Evolutionary conservation across 2,888 invertebrate genomes (phyloP), one percentile per base, ranked within the genome.

Genomic region (Lasioglossum malachurum): DNA sequence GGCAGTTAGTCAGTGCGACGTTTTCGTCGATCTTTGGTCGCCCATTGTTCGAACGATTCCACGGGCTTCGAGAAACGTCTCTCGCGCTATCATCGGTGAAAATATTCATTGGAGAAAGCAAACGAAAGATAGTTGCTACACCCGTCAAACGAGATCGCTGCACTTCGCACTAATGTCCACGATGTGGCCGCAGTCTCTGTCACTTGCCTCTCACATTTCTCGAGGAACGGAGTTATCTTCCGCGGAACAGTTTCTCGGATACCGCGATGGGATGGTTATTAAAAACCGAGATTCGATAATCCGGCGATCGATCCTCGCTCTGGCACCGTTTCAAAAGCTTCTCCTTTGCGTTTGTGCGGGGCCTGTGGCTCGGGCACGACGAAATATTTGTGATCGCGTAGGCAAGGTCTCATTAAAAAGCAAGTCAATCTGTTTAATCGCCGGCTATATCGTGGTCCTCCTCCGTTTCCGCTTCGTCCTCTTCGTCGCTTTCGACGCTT

Each of bases 401-500:
- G 31, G 57, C 49, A 57, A 72, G 79, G 60, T 53, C 75, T 84
- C 85, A 85, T 86, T 86, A 86, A 85, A 86, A 80, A 73, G 60
- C 64, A 60, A 60, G 57, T 49, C 73, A 80, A 75, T 86, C 78
- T 75, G 69, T 80, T 83, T 85, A 82, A 83, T 88, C 85, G 64
- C 46, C 78, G 60, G 75, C 84, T 76, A 77, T 75, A 67, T 88
- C 86, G 67, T 80, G 78, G 78, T 81, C 87, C 57, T 89, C 85
- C 19, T 87, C 87, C 74, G 84, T 86, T 57, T 88, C 92, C 49
- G 83, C 83, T 69, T 86, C 86, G n/a, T 80, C 84, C 60, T 82
- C 83, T 14, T 91, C 92, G 69, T 93, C 93, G 83, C 89, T 92
- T 88, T 93, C 94, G 86, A 93, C 89, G 81, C 91, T 93, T 87